Conservation (phyloP, 1,140 invertebrate genomes). For the Metaphire vulgaris region DNA sequence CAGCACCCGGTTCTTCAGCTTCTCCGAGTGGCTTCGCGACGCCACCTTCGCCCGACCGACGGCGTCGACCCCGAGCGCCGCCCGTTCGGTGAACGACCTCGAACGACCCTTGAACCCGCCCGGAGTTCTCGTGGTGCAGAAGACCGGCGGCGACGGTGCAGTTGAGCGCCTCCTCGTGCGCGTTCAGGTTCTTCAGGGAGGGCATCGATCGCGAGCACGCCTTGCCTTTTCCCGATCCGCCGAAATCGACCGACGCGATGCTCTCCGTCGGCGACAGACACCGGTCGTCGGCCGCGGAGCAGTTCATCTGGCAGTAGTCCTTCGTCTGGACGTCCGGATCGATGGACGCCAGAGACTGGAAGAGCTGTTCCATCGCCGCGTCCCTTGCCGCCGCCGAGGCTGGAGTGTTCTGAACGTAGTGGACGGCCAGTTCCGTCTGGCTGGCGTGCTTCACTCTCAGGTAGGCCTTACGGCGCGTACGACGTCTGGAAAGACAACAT, state of each 20-base stretch:
- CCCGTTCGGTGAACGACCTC: not conserved
- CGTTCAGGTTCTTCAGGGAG: not conserved
- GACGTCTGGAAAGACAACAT: not conserved
- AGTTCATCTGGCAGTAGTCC: no score
- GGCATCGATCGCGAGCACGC: not conserved
- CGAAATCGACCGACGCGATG: not conserved
- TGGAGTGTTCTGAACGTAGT: constrained; percentile 1
- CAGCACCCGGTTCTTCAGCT: not conserved
- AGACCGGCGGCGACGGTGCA: not conserved
- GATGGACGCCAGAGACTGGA: not conserved
- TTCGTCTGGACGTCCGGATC: not conserved
- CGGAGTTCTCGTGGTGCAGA: not conserved
- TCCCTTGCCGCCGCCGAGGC: not conserved
- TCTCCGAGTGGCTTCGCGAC: not conserved
- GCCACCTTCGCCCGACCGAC: not conserved
- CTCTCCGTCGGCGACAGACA: not conserved
- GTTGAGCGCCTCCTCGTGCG: constrained; percentile 1
- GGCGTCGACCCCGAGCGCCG: not conserved
- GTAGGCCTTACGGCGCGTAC: not conserved
- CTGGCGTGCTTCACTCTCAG: not conserved
- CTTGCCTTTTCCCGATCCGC: not conserved
- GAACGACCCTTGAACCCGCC: not conserved
- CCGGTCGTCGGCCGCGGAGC: not conserved
- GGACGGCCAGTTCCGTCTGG: not conserved
- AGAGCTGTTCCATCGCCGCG: not conserved